Percentiles rank a stretch among this genome's conserved stretches.
These are phyloP conservation scores for Cataglyphis cursor DNA, from an alignment of 2,888 invertebrate species.

Conservation along the genomic window DNA sequence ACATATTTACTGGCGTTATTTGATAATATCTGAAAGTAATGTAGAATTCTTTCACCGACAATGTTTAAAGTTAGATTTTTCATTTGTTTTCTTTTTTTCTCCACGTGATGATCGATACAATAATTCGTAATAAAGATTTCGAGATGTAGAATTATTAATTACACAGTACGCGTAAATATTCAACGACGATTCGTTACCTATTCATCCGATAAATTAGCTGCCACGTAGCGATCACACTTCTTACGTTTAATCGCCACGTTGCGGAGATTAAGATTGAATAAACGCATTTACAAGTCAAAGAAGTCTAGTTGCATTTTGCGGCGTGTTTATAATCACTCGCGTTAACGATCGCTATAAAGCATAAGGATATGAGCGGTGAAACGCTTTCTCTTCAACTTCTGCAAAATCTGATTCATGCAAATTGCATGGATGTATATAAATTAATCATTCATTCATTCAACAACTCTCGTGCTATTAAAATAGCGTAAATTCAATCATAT, in stretches of 20 bases:
- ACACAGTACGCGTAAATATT: constrained; percentile 53
- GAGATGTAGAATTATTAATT: neutral
- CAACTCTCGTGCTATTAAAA: neutral
- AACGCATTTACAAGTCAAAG: constrained; percentile 70
- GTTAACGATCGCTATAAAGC: constrained; percentile 63
- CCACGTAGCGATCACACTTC: constrained; percentile 60
- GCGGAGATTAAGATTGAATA: constrained; percentile 60
- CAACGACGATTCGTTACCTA: constrained; percentile 52
- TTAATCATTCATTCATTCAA: neutral
- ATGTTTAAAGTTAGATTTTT: neutral
- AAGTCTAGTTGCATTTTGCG: constrained; percentile 50
- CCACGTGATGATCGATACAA: neutral
- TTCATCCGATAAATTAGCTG: constrained; percentile 57
- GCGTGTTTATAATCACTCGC: constrained; percentile 59
- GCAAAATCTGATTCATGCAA: constrained; percentile 7
- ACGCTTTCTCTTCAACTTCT: constrained; percentile 22
- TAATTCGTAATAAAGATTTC: constrained; percentile 10
- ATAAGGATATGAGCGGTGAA: constrained; percentile 17
- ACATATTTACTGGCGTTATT: neutral
- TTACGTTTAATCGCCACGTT: constrained; percentile 58
- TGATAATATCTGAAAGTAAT: neutral
- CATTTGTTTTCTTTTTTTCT: neutral
- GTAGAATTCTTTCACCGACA: neutral
- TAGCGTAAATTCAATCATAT: neutral
- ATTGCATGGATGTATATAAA: neutral